Conservation (phyloP, 2,797 vertebrate genomes). For the Odontamblyopus rebecca region DNA sequence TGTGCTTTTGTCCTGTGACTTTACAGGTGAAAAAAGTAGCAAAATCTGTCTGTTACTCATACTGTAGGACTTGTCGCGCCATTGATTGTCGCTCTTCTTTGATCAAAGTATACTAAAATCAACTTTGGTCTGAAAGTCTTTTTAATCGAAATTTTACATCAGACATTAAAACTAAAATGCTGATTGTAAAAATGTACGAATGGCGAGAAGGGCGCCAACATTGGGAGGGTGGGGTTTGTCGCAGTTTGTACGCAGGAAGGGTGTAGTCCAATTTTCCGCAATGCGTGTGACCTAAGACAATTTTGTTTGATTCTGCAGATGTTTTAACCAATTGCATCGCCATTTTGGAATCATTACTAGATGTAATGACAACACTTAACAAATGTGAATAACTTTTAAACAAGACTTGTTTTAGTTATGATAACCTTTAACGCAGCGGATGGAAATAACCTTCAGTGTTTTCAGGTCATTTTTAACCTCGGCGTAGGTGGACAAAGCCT, state of each 20-base stretch:
- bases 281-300: slow-evolving; percentile 77
- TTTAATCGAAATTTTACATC: slow-evolving; percentile 1
- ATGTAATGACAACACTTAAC: slow-evolving; percentile 20
- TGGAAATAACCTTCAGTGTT: slow-evolving; percentile 30
- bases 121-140: background rate
- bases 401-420: slow-evolving; percentile 27
- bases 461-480: background rate
- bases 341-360: slow-evolving; percentile 18
- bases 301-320: slow-evolving; percentile 68
- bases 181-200: background rate
- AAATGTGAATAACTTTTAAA: slow-evolving; percentile 13
- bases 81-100: no score
- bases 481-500: background rate
- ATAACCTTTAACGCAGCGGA: slow-evolving; percentile 12
- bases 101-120: background rate
- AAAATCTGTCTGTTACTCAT: slow-evolving; percentile 13
- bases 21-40: slow-evolving; percentile 16
- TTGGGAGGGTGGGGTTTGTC: slow-evolving; percentile 78
- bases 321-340: slow-evolving; percentile 37
- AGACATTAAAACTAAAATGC: slow-evolving; percentile 5
- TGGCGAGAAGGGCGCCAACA: slow-evolving; percentile 21
- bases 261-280: slow-evolving; percentile 78
- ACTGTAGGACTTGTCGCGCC: slow-evolving; percentile 4
- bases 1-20: slow-evolving; percentile 27
- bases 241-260: slow-evolving; percentile 82